A percentile compares a stretch with the other conserved stretches of the same genome.
Conservation (phyloP, 2,797 vertebrate genomes). For the Notolabrus celidotus region DNA sequence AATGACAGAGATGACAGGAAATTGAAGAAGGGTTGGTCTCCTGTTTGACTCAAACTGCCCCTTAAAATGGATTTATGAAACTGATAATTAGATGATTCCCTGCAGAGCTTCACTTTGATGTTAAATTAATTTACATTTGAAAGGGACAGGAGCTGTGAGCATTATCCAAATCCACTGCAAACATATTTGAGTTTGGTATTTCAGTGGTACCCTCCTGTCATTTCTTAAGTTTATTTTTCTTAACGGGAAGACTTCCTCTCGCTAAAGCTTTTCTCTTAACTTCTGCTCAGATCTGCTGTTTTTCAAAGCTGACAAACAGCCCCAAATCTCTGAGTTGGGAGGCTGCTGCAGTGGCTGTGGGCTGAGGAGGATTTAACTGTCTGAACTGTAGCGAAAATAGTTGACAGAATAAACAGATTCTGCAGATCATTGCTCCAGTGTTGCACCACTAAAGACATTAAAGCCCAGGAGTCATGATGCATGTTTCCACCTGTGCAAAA, state of each 20-base stretch:
- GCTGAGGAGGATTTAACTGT: slow-evolving; percentile 37
- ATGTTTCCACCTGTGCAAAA: slow-evolving; percentile 23
- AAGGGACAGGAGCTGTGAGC: background rate
- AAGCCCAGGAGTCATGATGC: slow-evolving; percentile 20
- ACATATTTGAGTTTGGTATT: background rate
- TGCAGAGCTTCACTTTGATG: background rate
- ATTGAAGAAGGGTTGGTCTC: background rate
- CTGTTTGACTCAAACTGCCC: background rate
- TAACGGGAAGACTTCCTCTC: background rate
- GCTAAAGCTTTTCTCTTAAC: slow-evolving; percentile 27
- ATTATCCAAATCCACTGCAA: background rate
- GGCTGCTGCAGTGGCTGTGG: slow-evolving; percentile 29
- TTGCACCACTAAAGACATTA: slow-evolving; percentile 21
- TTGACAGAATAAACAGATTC: slow-evolving; percentile 52
- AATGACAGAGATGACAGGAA: background rate
- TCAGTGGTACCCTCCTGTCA: background rate
- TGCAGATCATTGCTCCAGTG: slow-evolving; percentile 36
- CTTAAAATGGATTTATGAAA: background rate
- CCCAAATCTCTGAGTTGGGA: slow-evolving; percentile 44
- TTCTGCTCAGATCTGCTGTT: slow-evolving; percentile 37
- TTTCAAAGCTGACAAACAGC: slow-evolving; percentile 54
- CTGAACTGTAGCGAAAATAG: slow-evolving; percentile 43
- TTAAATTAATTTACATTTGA: slow-evolving; percentile 15
- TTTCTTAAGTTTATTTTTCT: slow-evolving; percentile 5
- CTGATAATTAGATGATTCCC: background rate